Conservation (phyloP, 2,797 vertebrate species). For the Tenualosa thibaudeaui region DNA sequence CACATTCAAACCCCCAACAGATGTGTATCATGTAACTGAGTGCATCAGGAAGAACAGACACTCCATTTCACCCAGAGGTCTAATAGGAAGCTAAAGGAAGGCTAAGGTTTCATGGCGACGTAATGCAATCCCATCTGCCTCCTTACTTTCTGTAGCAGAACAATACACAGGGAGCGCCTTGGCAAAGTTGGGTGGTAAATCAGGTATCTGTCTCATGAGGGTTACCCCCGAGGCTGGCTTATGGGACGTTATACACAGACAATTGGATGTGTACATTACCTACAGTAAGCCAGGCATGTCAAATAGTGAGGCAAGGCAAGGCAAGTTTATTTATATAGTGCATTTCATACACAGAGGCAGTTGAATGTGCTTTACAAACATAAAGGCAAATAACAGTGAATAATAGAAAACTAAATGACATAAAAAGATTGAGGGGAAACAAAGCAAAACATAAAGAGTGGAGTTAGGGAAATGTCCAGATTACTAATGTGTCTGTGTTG, state of each 20-base stretch:
- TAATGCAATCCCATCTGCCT: constrained; percentile 67
- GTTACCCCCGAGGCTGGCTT: constrained; percentile 20
- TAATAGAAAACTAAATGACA: no score
- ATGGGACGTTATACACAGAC: constrained; percentile 39
- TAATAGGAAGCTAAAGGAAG: constrained; percentile 67
- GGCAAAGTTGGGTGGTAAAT: constrained; percentile 36
- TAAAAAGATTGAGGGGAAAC: no score
- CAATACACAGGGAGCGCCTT: background rate
- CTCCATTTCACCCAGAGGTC: constrained; percentile 68
- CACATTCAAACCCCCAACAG: constrained; percentile 59
- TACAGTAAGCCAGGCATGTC: constrained; percentile 16
- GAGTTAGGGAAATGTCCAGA: background rate
- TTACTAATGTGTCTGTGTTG: background rate
- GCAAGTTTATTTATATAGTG: no score
- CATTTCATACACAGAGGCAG: no score
- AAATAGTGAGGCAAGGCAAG: background rate
- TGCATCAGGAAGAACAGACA: constrained; percentile 69
- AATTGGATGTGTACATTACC: constrained; percentile 51
- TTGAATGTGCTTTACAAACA: no score
- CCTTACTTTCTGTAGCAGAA: constrained; percentile 38
- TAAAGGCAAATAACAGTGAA: no score
- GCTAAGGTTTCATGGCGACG: constrained; percentile 66
- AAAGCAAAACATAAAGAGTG: no score
- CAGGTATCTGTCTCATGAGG: constrained; percentile 29
- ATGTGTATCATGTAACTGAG: constrained; percentile 69